phyloP scores from a whole-genome alignment of 2,888 invertebrate genomes.

The Nymphalis c-album region DNA sequence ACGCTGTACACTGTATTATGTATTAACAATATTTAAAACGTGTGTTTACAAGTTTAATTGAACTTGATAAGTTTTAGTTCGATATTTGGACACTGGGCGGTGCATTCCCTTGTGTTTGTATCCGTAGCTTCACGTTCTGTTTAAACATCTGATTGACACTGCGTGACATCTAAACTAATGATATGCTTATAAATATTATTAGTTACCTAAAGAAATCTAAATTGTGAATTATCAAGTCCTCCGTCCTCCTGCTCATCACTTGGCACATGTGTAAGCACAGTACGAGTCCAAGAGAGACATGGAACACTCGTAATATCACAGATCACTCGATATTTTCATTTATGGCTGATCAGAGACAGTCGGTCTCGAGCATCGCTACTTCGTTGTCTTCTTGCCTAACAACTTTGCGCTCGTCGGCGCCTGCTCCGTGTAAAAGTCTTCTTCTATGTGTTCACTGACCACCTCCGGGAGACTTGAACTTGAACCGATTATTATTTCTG shows the following conservation, averaged over 20 bases:
- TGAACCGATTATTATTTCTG: constrained; percentile 3
- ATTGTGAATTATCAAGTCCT: not conserved
- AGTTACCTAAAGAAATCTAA: not conserved
- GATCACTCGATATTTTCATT: not conserved
- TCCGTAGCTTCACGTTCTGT: not conserved
- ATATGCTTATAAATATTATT: not conserved
- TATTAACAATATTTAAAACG: too few relatives aligned
- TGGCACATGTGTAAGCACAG: not conserved
- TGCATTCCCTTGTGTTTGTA: not conserved
- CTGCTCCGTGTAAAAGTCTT: not conserved
- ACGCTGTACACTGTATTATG: too few relatives aligned
- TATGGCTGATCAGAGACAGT: not conserved
- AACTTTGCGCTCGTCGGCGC: too few relatives aligned
- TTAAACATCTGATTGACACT: constrained; percentile 1
- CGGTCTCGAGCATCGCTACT: not conserved
- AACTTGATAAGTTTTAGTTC: too few relatives aligned
- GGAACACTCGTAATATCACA: constrained; percentile 2
- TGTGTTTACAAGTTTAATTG: too few relatives aligned
- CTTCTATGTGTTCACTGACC: not conserved
- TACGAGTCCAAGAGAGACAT: not conserved
- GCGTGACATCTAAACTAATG: not conserved
- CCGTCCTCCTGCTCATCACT: constrained; percentile 1
- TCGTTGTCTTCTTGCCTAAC: too few relatives aligned
- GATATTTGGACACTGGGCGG: too few relatives aligned
- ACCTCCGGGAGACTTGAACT: constrained; percentile 1